These are phyloP conservation scores for Pachypsylla venusta DNA, from an alignment of 1,140 invertebrate genomes.

Conservation along the genomic window DNA sequence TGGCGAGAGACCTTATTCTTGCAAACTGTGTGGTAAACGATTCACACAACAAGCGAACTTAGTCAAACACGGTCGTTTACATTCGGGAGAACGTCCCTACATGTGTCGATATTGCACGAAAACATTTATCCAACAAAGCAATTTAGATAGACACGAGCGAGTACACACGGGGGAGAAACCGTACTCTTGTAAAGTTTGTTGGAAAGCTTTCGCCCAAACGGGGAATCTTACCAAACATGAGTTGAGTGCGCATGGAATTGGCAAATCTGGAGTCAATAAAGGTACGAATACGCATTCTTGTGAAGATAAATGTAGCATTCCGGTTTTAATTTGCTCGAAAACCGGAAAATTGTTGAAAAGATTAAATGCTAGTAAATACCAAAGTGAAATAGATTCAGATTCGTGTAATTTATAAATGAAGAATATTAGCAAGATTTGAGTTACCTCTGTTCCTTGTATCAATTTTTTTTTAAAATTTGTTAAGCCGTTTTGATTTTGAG, in stretches of 20 bases:
- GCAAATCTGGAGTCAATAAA: neutral
- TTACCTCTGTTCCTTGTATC: no score
- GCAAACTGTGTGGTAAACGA: constrained; percentile 40
- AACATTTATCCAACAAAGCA: constrained; percentile 46
- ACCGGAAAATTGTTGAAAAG: constrained; percentile 18
- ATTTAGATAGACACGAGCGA: constrained; percentile 43
- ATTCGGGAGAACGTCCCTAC: constrained; percentile 47
- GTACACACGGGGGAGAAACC: constrained; percentile 54
- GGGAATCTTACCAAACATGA: constrained; percentile 19
- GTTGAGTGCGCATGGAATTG: constrained; percentile 27
- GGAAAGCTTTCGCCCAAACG: constrained; percentile 21
- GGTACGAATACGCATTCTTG: constrained; percentile 5
- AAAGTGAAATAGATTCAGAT: no score
- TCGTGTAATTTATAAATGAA: no score
- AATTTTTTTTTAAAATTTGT: no score
- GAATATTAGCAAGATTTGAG: no score
- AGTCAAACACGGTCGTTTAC: constrained; percentile 36
- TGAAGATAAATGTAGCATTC: constrained; percentile 14
- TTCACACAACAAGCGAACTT: constrained; percentile 39
- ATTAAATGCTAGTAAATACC: no score
- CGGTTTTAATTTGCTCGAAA: constrained; percentile 16
- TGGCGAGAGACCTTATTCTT: constrained; percentile 43
- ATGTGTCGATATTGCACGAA: constrained; percentile 43
- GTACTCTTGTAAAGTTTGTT: constrained; percentile 43
- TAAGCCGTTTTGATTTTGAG: no score